Evolutionary conservation across 2,113 vertebrate genomes (phyloP), one percentile per base, ranked within the genome.

Genomic region (Antennarius striatus): DNA sequence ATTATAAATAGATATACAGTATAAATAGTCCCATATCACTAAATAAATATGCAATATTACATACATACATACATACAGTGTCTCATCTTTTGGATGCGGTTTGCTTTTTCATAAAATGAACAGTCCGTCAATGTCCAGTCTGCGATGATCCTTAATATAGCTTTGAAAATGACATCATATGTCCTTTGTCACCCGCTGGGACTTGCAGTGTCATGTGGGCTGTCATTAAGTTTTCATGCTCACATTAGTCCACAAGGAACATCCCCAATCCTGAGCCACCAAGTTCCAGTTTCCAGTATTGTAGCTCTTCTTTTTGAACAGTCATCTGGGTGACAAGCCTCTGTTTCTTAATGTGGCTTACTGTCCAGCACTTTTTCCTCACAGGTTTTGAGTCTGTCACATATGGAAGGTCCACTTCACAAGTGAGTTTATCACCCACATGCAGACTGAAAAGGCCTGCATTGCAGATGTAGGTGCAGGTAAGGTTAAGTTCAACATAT

Each of bases 351-450:
- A 89, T 2, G 10, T 0, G 5, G 1, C 10, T 0, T 63, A 93
- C 85, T 0, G 50, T 57, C 86, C 89, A 91, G 60, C 92, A 93
- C 15, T 77, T 88, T 13, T 14, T 45, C 14, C 16, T 81, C 13
- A 75, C 47, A 3, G 32, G 32, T 0, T 0, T 6, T 16, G 0
- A 0, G 6, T 48, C 0, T 4, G 15, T 1, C 0, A 3, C 0
- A 0, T 4, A 1, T 0, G 40, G 45, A n/a, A 93, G 88, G 0
- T 76, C 0, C 56, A 91, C 75, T 0, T 62, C 4, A 15, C 92
- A 93, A 62, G 61, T 81, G 0, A 92, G 73, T 0, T 54, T n/a
- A 0, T 78, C 10, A 0, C 4, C 10, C 57, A 92, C 52, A 0
- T 0, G 6, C 0, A 92, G 17, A 0, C 1, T 81, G 0, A 92